Conservation (phyloP, 2,888 invertebrate species). For the Dynastes grantii region DNA sequence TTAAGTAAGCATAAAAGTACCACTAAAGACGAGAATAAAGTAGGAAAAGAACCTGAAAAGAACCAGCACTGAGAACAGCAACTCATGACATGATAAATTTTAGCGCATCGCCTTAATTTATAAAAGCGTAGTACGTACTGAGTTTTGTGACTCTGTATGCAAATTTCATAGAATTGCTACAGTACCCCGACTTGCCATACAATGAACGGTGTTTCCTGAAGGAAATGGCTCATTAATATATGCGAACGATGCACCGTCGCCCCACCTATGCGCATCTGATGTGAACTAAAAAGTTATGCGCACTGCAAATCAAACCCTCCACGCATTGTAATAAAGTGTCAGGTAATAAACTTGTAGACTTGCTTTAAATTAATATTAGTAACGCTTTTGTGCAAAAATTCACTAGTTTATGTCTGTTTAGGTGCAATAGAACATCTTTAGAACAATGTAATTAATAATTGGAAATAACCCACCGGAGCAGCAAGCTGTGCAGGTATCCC, state of each 20-base stretch:
- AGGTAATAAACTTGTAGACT: background rate
- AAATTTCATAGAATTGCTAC: conserved; percentile 19
- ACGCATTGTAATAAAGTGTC: conserved; percentile 7
- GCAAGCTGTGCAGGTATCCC: no score
- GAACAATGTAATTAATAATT: no score
- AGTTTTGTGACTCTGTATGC: background rate
- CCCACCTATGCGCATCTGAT: background rate
- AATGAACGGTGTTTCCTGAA: conserved; percentile 35
- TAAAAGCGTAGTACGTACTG: conserved; percentile 8
- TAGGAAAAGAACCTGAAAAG: background rate
- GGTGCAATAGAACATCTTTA: background rate
- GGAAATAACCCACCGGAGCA: no score
- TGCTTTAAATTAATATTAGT: no score
- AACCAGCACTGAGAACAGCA: background rate
- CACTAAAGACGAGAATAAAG: background rate
- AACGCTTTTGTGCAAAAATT: background rate
- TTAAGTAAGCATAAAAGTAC: no score
- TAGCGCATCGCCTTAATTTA: conserved; percentile 15
- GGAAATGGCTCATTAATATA: conserved; percentile 42
- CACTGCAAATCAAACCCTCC: conserved; percentile 8
- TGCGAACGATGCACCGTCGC: background rate
- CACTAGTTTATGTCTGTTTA: background rate
- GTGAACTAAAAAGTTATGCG: conserved; percentile 2
- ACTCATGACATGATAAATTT: conserved; percentile 9
- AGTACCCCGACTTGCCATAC: conserved; percentile 6